Evolutionary conservation across 2,113 vertebrate species (phyloP), one percentile per base, ranked within the genome.

Genomic region (Aegotheles bennettii): DNA sequence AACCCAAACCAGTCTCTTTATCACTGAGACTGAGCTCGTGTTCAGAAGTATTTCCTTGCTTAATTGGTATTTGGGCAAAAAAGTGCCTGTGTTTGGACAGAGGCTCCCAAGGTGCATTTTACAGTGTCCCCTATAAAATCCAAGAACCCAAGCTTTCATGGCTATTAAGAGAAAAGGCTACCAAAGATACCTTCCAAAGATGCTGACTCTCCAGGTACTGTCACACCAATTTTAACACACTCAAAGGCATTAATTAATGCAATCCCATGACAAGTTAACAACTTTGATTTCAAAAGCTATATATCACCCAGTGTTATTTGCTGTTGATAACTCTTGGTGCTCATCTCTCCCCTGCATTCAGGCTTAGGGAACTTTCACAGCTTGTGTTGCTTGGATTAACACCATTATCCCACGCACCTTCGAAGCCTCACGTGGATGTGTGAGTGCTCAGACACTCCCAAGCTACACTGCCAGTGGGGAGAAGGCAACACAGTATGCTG

Each of bases 401-500:
- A 18, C 28, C 57, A 2, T 19, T 1, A 26, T 3, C 31, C 61
- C 26, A 4, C 1, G 9, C 19, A 4, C 6, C 73, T 14, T 16
- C 65, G 33, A 11, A 64, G 73, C 35, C 56, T 21, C 25, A 2
- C 9, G 1, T 35, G 56, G 16, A 45, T 12, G 20, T 2, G 0
- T 3, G n/a, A 17, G 7, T 1, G 38, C 75, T 51, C 64, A 36
- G 89, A 10, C 64, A 16, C 35, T 51, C 26, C 59, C 21, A 8
- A 6, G 56, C 33, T 7, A 2, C 0, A 2, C 0, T 54, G 67
- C 40, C 85, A 59, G 6, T 12, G 3, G 8, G 47, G 50, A 36
- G 33, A 36, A 36, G 35, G 35, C 38, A 40, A 29, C 1, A 38
- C 0, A 7, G 45, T 69, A 31, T 4, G 15, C 3, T 21, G 35